These are phyloP conservation scores for Drosophila pseudoananassae DNA, from an alignment of 1,140 invertebrate species.

Conservation along the genomic window DNA sequence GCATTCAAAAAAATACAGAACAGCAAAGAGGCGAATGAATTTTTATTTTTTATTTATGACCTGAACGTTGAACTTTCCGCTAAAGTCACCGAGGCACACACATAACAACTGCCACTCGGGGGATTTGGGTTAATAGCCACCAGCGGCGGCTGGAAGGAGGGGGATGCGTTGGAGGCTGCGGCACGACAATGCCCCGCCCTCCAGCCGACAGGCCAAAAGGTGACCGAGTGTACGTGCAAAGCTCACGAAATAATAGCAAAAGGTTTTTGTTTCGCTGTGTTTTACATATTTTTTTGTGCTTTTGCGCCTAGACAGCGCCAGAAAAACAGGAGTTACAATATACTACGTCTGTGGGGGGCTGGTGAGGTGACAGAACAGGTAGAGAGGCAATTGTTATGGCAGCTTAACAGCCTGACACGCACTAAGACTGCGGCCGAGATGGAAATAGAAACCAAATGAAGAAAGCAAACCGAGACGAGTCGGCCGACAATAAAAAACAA, in stretches of 20 bases:
- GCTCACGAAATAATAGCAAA: conserved; percentile 68
- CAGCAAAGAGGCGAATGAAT: conserved; percentile 37
- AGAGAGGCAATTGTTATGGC: conserved; percentile 43
- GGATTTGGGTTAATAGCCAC: conserved; percentile 80
- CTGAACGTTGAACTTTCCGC: conserved; percentile 78
- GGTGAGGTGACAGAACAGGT: conserved; percentile 5
- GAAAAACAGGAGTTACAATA: conserved; percentile 40
- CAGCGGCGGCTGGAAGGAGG: conserved; percentile 10
- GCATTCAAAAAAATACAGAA: conserved; percentile 41
- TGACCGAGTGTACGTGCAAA: conserved; percentile 54
- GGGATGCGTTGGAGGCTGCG: conserved; percentile 6
- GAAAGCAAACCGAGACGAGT: conserved; percentile 31
- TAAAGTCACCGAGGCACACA: conserved; percentile 56
- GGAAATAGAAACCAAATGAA: conserved; percentile 47
- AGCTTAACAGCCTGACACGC: conserved; percentile 63
- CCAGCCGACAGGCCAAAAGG: conserved; percentile 46
- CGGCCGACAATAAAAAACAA: conserved; percentile 31
- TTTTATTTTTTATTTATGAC: conserved; percentile 66
- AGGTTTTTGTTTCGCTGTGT: conserved; percentile 56
- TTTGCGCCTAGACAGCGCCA: conserved; percentile 40
- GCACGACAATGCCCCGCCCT: conserved; percentile 38
- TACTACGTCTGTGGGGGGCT: conserved; percentile 3
- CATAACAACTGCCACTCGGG: conserved; percentile 69
- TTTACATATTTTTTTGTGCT: conserved; percentile 29
- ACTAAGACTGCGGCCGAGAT: conserved; percentile 33